A percentile compares a stretch with the other conserved stretches of the same genome.
phyloP scores from a whole-genome alignment of 2,797 vertebrate genomes.

The Anabacerthia variegaticeps region DNA sequence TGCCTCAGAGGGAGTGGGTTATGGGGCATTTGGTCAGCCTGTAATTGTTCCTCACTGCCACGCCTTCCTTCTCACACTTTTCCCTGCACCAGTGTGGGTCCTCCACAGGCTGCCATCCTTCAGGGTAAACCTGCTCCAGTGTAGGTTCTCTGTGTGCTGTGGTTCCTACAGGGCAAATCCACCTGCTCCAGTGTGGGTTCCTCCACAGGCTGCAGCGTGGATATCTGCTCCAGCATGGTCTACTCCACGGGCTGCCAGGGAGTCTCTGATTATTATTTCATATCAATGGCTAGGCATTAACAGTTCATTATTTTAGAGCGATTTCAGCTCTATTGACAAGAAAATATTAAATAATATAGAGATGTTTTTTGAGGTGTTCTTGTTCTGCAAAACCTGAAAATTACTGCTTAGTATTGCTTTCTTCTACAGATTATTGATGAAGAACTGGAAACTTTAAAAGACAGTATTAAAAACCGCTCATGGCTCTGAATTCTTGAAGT shows the following conservation, averaged over 20 bases:
- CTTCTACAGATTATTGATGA: not conserved
- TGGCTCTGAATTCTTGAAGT: not conserved
- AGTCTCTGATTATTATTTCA: not conserved
- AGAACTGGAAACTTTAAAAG: not conserved
- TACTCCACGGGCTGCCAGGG: rapidly evolving
- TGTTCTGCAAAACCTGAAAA: not conserved
- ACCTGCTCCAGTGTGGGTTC: not conserved
- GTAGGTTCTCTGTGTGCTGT: not conserved
- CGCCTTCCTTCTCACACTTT: not conserved
- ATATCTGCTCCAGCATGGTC: not conserved
- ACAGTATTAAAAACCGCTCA: not conserved
- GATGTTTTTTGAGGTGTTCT: not conserved
- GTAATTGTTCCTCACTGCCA: not conserved
- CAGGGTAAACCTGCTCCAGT: not conserved
- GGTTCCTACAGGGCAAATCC: not conserved
- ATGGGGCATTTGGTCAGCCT: not conserved
- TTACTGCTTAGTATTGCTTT: not conserved
- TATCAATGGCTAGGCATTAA: not conserved
- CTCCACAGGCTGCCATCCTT: not conserved
- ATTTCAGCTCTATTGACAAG: not conserved
- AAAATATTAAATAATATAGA: not conserved
- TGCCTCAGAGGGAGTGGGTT: not conserved
- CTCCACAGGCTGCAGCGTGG: not conserved
- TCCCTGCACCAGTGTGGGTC: not conserved
- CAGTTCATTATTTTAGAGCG: not conserved